phyloP scores from a whole-genome alignment of 2,888 invertebrate species.

The Plebejus argus region DNA sequence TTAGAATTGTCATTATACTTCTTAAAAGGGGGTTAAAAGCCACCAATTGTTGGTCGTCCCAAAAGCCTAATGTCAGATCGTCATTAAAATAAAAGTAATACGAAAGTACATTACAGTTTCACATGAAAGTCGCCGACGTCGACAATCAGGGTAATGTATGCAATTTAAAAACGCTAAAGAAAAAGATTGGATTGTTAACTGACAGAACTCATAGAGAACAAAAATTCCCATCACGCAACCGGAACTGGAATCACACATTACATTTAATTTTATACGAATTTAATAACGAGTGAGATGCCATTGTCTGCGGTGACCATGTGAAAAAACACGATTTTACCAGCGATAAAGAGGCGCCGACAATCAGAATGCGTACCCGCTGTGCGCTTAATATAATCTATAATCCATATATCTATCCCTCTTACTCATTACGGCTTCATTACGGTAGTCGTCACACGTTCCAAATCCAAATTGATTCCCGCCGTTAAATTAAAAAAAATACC shows the following conservation, averaged over 20 bases:
- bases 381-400: constrained; percentile 72
- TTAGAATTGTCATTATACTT: neutral
- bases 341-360: constrained; percentile 79
- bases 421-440: constrained; percentile 59
- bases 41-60: neutral
- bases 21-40: neutral
- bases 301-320: constrained; percentile 73
- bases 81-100: constrained; percentile 20
- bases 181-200: constrained; percentile 31
- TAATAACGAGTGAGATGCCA: constrained; percentile 78
- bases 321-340: constrained; percentile 70
- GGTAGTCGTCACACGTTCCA: constrained; percentile 63
- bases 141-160: constrained; percentile 32
- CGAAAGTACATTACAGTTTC: constrained; percentile 28
- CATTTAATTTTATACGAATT: constrained; percentile 80
- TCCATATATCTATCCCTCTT: constrained; percentile 67
- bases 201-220: constrained; percentile 49
- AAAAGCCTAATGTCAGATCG: neutral
- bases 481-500: constrained; percentile 76
- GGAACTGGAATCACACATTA: constrained; percentile 79
- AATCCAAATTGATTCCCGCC: constrained; percentile 69
- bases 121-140: constrained; percentile 28
- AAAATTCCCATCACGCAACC: constrained; percentile 74
- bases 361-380: constrained; percentile 70
- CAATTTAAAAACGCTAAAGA: constrained; percentile 32